Evolutionary conservation across 2,797 vertebrate genomes (phyloP).

Genomic region (Poecile montanus): DNA sequence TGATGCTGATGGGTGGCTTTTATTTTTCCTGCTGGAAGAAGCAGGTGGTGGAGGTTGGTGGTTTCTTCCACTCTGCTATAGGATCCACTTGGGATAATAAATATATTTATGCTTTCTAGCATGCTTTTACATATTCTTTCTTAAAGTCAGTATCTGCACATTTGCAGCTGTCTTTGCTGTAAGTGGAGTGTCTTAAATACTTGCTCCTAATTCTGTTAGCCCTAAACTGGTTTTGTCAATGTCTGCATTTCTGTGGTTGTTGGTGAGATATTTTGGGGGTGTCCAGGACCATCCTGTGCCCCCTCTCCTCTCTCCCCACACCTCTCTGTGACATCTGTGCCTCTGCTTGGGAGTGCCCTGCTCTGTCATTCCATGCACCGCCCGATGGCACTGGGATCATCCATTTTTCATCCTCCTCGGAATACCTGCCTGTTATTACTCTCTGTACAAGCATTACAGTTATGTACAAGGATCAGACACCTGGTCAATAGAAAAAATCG

Average conservation of each 20-base stretch:
- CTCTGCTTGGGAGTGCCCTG: background rate
- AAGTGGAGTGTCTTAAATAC: rapidly evolving
- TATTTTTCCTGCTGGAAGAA: background rate
- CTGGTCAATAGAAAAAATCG: background rate
- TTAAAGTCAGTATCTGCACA: background rate
- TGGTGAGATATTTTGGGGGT: background rate
- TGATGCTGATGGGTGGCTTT: background rate
- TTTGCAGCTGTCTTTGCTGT: background rate
- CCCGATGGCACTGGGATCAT: rapidly evolving
- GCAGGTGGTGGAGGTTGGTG: background rate
- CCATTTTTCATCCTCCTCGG: background rate
- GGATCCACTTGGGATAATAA: background rate
- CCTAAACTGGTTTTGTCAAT: background rate
- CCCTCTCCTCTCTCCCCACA: rapidly evolving
- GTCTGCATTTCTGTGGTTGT: background rate
- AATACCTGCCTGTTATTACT: background rate
- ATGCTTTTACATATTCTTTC: background rate
- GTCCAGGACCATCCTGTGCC: background rate
- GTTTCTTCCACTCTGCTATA: background rate
- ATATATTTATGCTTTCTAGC: background rate
- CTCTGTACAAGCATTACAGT: background rate
- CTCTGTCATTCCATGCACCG: rapidly evolving
- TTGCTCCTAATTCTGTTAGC: background rate
- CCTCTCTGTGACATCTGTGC: no score
- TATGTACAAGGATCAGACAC: background rate